Evolutionary conservation across 2,113 vertebrate species (phyloP), one percentile per base, ranked within the genome.

Genomic region (Mungos mungo): DNA sequence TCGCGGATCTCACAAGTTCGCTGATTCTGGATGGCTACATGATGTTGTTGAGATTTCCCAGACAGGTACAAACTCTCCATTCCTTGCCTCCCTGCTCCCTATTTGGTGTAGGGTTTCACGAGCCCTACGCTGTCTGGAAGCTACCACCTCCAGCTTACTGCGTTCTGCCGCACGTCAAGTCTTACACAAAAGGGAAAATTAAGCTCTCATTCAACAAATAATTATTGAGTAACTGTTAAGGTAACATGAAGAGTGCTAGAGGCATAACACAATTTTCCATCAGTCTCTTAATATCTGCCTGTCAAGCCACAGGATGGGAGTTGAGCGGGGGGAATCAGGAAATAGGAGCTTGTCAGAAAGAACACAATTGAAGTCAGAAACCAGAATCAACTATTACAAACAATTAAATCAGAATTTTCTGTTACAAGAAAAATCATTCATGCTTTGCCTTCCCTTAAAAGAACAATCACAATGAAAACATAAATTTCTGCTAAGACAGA

Each of bases 331-430:
- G 31, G 35, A 31, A 69, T 81, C 29, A 90, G 86, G 54, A 93
- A 97, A 93, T 29, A 71, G 50, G 38, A 27, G 33, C 83, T 92
- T 96, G 87, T 96, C 95, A 96, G 85, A 27, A 96, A 96, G 87
- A 92, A 94, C 3, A 54, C 65, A 76, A n/a, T 0, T 77, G 45
- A 96, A 92, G 90, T 84, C 71, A 95, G 83, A 94, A 98, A 87
- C 29, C 92, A 97, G 80, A 92, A 92, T 90, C 76, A 80, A 90
- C 92, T 90, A 81, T 77, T 89, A 87, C 88, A 96, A 93, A 94
- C 80, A 98, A 97, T 96, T 95, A 97, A 88, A 57, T 93, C 23
- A 63, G 69, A 80, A 50, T 60, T 72, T 63, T 94, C 86, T 84
- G 83, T 80, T 95, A 93, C 50, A 52, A 81, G 74, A 74, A 76